Conservation (phyloP, 2,888 invertebrate genomes). For the Zygogramma bicolorata region DNA sequence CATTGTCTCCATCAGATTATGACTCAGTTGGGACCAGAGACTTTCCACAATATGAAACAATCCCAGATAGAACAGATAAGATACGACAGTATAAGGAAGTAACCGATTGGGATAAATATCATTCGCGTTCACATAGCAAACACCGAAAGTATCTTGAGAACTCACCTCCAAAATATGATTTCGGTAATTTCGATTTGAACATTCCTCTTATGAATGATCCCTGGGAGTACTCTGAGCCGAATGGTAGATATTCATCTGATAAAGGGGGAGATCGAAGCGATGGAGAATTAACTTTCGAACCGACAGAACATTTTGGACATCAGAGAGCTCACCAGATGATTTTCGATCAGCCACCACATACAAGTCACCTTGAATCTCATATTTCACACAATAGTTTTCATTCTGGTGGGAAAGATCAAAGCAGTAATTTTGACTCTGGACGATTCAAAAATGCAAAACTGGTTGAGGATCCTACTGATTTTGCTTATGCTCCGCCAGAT, state of each 20-base stretch:
- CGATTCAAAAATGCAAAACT: slow-evolving; percentile 47
- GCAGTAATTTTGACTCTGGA: slow-evolving; percentile 40
- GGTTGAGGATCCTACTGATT: slow-evolving; percentile 59
- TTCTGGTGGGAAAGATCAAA: slow-evolving; percentile 15
- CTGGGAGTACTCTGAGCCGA: slow-evolving; percentile 47
- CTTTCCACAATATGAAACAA: slow-evolving; percentile 33
- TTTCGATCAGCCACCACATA: slow-evolving; percentile 19
- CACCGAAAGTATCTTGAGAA: slow-evolving; percentile 33
- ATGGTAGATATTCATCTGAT: slow-evolving; percentile 49
- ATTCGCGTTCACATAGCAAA: slow-evolving; percentile 28
- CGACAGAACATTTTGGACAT: neutral
- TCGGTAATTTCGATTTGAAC: slow-evolving; percentile 23
- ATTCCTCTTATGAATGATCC: slow-evolving; percentile 36
- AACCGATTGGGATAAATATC: slow-evolving; percentile 34
- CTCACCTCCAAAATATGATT: slow-evolving; percentile 32
- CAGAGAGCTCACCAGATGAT: neutral
- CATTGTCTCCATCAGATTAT: slow-evolving; percentile 35
- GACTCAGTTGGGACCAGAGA: slow-evolving; percentile 21
- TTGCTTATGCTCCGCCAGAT: slow-evolving; percentile 64
- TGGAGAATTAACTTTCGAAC: slow-evolving; percentile 17
- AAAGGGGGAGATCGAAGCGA: slow-evolving; percentile 24
- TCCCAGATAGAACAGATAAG: slow-evolving; percentile 26
- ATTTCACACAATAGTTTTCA: slow-evolving; percentile 16
- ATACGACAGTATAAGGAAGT: slow-evolving; percentile 30
- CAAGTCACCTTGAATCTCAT: neutral